Percentiles rank a stretch among this genome's conserved stretches.
Evolutionary conservation across 2,113 vertebrate species (phyloP).

Genomic region (Lonchura striata): DNA sequence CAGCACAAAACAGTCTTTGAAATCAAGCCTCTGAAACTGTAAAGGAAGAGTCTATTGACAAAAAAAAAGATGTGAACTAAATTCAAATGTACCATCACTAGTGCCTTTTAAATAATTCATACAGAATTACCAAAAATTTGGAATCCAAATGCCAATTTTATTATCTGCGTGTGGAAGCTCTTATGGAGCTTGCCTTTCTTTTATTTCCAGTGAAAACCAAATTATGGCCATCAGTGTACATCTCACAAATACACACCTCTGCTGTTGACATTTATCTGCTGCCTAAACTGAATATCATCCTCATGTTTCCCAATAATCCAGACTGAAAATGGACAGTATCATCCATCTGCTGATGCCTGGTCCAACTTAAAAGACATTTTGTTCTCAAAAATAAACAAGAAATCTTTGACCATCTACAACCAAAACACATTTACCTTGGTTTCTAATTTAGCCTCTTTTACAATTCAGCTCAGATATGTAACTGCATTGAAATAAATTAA

Average conservation of each 20-base stretch:
- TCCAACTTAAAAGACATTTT: background rate
- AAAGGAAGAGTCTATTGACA: background rate
- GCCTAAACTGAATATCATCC: background rate
- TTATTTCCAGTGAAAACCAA: background rate
- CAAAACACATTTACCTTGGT: background rate
- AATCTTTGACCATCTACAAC: background rate
- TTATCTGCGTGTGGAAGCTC: background rate
- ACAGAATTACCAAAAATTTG: background rate
- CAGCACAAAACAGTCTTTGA: background rate
- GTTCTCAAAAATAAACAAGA: background rate
- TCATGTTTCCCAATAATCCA: background rate
- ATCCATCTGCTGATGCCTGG: background rate
- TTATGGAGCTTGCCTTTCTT: background rate
- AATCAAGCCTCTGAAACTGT: background rate
- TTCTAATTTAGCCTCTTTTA: background rate
- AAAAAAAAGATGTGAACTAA: background rate
- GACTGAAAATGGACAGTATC: background rate
- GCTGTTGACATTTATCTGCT: background rate
- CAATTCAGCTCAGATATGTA: background rate
- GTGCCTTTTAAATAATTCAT: background rate
- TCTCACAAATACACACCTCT: background rate
- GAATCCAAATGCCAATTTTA: background rate
- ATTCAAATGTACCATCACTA: background rate
- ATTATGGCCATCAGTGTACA: background rate
- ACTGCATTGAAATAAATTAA: background rate